A percentile compares a stretch with the other conserved stretches of the same genome.
Conservation (phyloP, 2,797 vertebrate species). For the Ctenopoma kingsleyae region DNA sequence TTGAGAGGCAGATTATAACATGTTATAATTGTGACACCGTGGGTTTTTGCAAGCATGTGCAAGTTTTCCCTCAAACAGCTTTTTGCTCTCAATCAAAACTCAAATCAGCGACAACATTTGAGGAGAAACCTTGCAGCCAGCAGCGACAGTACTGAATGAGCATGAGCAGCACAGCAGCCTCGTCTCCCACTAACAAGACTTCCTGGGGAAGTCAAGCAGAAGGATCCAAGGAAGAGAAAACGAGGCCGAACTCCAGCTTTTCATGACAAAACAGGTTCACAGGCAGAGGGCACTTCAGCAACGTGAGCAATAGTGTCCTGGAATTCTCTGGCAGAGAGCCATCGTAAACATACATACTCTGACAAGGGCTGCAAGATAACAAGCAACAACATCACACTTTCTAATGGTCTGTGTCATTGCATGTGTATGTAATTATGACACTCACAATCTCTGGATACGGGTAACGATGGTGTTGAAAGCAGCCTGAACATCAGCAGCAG, state of each 20-base stretch:
- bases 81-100: not conserved
- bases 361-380: slow-evolving; percentile 1
- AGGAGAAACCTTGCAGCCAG: slow-evolving; percentile 20
- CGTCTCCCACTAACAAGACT: slow-evolving; percentile 47
- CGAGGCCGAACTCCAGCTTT: slow-evolving; percentile 30
- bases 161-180: slow-evolving; percentile 23
- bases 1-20: slow-evolving; percentile 19
- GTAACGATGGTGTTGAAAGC: slow-evolving; percentile 89
- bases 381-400: slow-evolving; percentile 8
- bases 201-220: slow-evolving; percentile 31
- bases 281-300: slow-evolving; percentile 24
- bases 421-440: slow-evolving; percentile 28
- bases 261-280: slow-evolving; percentile 39
- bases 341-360: slow-evolving; percentile 26
- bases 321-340: slow-evolving; percentile 38
- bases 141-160: slow-evolving; percentile 7
- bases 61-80: slow-evolving; percentile 18
- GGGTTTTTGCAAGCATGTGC: slow-evolving; percentile 22
- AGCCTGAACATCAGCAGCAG: slow-evolving; percentile 85
- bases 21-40: slow-evolving; percentile 8
- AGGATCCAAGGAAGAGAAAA: slow-evolving; percentile 26
- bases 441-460: slow-evolving; percentile 90
- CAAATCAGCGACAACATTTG: not conserved
- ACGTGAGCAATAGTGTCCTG: slow-evolving; percentile 25
- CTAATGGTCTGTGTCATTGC: slow-evolving; percentile 17